Evolutionary conservation across 1,140 invertebrate species (phyloP).

Genomic region (Glossosoma conforme): DNA sequence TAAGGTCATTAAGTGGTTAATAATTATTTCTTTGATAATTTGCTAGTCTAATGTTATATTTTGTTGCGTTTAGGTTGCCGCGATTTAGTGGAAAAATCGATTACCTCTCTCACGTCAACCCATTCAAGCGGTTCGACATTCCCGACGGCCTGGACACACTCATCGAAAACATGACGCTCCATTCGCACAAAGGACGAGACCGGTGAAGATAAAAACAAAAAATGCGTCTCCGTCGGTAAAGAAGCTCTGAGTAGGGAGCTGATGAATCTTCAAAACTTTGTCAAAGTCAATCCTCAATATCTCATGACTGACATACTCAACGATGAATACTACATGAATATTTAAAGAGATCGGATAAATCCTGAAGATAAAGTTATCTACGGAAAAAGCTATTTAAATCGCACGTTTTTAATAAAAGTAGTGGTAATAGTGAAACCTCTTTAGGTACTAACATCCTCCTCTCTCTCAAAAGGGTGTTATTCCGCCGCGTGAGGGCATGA

Average conservation of each 20-base stretch:
- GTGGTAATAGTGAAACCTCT: no score
- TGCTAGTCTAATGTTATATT: not conserved
- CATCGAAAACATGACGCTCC: constrained; percentile 4
- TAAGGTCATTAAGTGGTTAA: no score
- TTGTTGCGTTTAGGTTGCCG: constrained; percentile 14
- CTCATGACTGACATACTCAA: constrained; percentile 14
- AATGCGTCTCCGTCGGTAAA: no score
- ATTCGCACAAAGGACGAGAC: no score
- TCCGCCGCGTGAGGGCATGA: no score
- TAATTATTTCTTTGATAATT: no score
- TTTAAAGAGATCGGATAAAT: not conserved
- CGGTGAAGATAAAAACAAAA: no score
- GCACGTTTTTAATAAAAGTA: constrained; percentile 1
- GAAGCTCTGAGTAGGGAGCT: constrained; percentile 1
- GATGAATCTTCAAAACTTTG: constrained; percentile 9
- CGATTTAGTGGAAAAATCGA: constrained; percentile 10
- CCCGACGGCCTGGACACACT: constrained; percentile 13
- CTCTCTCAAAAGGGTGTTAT: no score
- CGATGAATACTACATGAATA: constrained; percentile 1
- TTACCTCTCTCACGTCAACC: constrained; percentile 19
- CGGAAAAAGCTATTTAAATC: not conserved
- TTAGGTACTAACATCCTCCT: no score
- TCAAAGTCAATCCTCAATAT: constrained; percentile 18
- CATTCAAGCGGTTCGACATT: constrained; percentile 22
- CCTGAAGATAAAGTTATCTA: not conserved